Evolutionary conservation across 2,888 invertebrate species (phyloP).

Genomic region (Nephrotoma flavescens): DNA sequence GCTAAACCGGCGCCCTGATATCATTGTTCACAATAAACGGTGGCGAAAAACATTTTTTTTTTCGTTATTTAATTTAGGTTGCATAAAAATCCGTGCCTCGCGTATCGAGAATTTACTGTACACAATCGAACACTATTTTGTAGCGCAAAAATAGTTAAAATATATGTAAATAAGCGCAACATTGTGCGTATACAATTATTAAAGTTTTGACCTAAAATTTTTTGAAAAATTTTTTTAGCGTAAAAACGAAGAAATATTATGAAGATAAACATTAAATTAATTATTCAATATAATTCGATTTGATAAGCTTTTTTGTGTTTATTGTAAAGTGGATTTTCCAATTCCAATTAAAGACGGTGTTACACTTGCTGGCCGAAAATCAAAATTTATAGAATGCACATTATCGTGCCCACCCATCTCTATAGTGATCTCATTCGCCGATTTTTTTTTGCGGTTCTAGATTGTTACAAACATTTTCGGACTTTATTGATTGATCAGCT

Average conservation of each 20-base stretch:
- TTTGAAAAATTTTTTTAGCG: neutral
- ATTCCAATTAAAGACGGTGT: neutral
- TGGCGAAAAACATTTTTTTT: neutral
- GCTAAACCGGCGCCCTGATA: neutral
- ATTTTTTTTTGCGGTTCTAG: neutral
- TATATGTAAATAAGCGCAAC: neutral
- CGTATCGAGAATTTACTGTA: neutral
- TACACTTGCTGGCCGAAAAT: neutral
- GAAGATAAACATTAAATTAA: neutral
- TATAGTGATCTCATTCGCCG: neutral
- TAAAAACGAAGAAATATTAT: neutral
- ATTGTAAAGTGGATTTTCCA: neutral
- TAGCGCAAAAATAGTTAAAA: neutral
- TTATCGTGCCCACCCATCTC: neutral
- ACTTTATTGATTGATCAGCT: neutral
- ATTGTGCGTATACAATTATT: neutral
- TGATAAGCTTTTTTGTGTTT: neutral
- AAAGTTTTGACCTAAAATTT: neutral
- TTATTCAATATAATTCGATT: neutral
- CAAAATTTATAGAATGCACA: neutral
- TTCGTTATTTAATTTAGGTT: neutral
- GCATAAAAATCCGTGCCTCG: neutral
- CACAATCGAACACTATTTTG: neutral
- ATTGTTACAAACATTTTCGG: neutral
- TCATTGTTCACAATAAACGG: neutral